Evolutionary conservation across 2,113 vertebrate genomes (phyloP).

Genomic region (Pelecanus crispus): DNA sequence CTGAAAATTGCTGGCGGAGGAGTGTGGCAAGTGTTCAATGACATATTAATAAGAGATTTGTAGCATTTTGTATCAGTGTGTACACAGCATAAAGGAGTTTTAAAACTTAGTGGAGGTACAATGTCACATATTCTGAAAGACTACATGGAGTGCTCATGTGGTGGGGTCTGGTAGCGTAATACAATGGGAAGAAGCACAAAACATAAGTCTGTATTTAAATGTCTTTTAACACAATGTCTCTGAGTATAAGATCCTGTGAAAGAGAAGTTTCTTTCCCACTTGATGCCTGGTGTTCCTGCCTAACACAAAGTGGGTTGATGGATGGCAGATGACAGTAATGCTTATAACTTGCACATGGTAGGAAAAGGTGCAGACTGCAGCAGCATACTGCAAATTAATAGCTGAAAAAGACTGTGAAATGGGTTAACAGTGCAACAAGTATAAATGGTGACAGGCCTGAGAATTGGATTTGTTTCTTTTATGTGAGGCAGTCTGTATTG

Average conservation of each 20-base stretch:
- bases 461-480: not conserved
- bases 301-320: fast-evolving
- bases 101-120: not conserved
- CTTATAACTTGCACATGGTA: not conserved
- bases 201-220: not conserved
- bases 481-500: not conserved
- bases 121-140: not conserved
- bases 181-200: not conserved
- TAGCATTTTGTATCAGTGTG: not conserved
- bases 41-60: not conserved
- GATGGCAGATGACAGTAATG: not conserved
- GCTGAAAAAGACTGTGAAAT: not conserved
- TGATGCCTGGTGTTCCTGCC: not conserved
- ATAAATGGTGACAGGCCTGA: not conserved
- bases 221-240: not conserved
- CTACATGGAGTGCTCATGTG: not conserved
- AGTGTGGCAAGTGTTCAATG: not conserved
- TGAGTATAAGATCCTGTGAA: not conserved
- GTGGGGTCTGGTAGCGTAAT: not conserved
- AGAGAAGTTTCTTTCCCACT: not conserved
- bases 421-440: not conserved
- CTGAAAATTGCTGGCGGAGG: not conserved
- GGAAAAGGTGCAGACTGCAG: not conserved
- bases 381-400: not conserved
- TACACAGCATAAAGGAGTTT: not conserved